A percentile compares a stretch with the other conserved stretches of the same genome.
Evolutionary conservation across 2,888 invertebrate genomes (phyloP).

Genomic region (Phyllotreta striolata): DNA sequence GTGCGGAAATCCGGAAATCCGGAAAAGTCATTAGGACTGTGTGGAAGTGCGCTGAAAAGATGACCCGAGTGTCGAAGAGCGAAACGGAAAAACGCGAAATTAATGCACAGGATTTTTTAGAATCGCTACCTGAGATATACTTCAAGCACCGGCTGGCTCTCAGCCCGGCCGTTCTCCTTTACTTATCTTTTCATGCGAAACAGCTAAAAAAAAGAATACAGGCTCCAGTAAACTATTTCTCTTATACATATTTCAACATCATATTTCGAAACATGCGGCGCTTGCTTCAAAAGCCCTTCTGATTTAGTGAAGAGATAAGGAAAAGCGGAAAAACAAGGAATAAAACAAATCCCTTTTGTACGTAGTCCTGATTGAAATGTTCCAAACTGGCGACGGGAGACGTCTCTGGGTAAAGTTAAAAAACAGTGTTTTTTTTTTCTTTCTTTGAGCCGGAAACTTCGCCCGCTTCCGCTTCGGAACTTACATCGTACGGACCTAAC

Average conservation of each 20-base stretch:
- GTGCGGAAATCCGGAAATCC: no score
- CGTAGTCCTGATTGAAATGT: constrained; percentile 38
- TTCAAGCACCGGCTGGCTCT: constrained; percentile 26
- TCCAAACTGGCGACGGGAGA: constrained; percentile 29
- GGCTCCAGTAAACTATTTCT: constrained; percentile 37
- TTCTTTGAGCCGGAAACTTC: no score
- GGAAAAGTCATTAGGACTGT: no score
- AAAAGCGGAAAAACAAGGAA: constrained; percentile 38
- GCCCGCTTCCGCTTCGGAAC: no score
- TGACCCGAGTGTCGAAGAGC: constrained; percentile 1
- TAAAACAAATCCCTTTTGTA: constrained; percentile 41
- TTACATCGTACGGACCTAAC: no score
- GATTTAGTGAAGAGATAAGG: constrained; percentile 39
- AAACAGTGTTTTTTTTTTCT: constrained; percentile 27
- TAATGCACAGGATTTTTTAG: constrained; percentile 25
- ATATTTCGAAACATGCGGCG: constrained; percentile 38
- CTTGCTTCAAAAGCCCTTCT: constrained; percentile 36
- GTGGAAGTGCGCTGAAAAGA: background rate
- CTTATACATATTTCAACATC: constrained; percentile 40
- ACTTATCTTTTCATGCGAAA: constrained; percentile 34
- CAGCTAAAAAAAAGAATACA: constrained; percentile 32
- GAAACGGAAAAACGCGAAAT: constrained; percentile 21
- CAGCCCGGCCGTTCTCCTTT: constrained; percentile 28
- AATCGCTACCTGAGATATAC: constrained; percentile 24
- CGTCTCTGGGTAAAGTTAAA: constrained; percentile 28